Percentiles rank a stretch among this genome's conserved stretches.
Conservation (phyloP, 2,888 invertebrate species). For the Empis livida region DNA sequence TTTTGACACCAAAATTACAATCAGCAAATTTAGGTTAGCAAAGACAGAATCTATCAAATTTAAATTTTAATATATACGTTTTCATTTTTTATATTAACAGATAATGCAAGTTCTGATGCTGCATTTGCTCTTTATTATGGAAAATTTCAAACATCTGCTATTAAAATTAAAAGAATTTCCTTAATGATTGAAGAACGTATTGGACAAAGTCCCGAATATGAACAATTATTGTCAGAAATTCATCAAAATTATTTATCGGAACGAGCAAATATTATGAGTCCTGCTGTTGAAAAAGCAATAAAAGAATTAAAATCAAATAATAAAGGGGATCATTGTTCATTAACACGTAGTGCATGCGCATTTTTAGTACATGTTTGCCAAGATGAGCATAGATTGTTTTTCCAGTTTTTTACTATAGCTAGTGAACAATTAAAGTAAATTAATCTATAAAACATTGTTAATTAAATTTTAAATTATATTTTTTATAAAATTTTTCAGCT, state of each 20-base stretch:
- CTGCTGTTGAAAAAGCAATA: slow-evolving; percentile 57
- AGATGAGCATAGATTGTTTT: slow-evolving; percentile 85
- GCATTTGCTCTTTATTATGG: slow-evolving; percentile 83
- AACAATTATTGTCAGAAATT: slow-evolving; percentile 59
- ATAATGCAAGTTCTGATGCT: slow-evolving; percentile 41
- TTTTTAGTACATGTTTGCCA: slow-evolving; percentile 86
- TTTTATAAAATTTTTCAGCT: slow-evolving; percentile 26
- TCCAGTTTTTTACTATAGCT: slow-evolving; percentile 71
- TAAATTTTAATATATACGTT: no score
- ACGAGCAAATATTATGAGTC: slow-evolving; percentile 52
- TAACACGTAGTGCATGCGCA: slow-evolving; percentile 77
- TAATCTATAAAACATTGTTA: no score
- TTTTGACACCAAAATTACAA: slow-evolving; percentile 38
- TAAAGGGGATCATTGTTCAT: slow-evolving; percentile 65
- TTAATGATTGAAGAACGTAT: slow-evolving; percentile 68
- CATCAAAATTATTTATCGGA: slow-evolving; percentile 72
- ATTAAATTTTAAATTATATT: neutral
- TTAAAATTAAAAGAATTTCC: slow-evolving; percentile 68
- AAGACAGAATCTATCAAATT: no score
- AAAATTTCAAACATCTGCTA: slow-evolving; percentile 86
- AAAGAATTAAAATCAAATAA: slow-evolving; percentile 48
- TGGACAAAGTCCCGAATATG: slow-evolving; percentile 58
- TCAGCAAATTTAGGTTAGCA: slow-evolving; percentile 2
- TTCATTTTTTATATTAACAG: slow-evolving; percentile 13
- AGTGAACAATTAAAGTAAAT: slow-evolving; percentile 52